A percentile compares a stretch with the other conserved stretches of the same genome.
These are phyloP conservation scores for Petrocephalus sullivani DNA, from an alignment of 2,797 vertebrate species.

Conservation along the genomic window DNA sequence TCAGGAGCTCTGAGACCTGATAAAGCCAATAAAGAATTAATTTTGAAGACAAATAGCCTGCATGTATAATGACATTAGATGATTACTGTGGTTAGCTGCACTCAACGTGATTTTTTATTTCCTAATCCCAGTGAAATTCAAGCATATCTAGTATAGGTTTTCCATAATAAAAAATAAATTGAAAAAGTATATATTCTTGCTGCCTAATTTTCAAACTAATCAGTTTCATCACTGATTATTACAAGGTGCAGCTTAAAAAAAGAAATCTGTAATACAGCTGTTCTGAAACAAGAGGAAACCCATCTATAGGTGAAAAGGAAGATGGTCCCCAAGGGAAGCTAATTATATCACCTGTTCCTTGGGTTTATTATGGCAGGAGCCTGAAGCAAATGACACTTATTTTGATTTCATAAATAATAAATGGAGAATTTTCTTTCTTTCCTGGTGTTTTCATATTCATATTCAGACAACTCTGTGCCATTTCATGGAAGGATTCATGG, in stretches of 20 bases:
- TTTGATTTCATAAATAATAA: not conserved
- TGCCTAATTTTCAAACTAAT: not conserved
- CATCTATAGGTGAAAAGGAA: not conserved
- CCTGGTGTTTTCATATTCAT: not conserved
- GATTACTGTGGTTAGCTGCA: not conserved
- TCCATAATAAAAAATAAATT: not conserved
- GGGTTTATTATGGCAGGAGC: not conserved
- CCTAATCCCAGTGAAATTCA: not conserved
- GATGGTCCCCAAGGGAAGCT: not conserved
- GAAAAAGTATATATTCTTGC: not conserved
- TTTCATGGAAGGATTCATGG: not conserved
- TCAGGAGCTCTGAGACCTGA: not conserved
- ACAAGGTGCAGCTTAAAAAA: not conserved
- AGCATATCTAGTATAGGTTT: not conserved
- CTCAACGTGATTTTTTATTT: not conserved
- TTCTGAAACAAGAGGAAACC: not conserved
- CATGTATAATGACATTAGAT: not conserved
- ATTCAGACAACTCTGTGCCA: not conserved
- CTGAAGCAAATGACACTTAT: not conserved
- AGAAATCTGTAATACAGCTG: not conserved
- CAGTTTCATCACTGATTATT: not conserved
- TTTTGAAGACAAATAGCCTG: slow-evolving; percentile 7
- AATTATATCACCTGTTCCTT: not conserved
- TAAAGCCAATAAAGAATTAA: slow-evolving; percentile 12
- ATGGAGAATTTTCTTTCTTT: not conserved